Evolutionary conservation across 2,888 invertebrate species (phyloP).

Genomic region (Drosophila gaucha): DNA sequence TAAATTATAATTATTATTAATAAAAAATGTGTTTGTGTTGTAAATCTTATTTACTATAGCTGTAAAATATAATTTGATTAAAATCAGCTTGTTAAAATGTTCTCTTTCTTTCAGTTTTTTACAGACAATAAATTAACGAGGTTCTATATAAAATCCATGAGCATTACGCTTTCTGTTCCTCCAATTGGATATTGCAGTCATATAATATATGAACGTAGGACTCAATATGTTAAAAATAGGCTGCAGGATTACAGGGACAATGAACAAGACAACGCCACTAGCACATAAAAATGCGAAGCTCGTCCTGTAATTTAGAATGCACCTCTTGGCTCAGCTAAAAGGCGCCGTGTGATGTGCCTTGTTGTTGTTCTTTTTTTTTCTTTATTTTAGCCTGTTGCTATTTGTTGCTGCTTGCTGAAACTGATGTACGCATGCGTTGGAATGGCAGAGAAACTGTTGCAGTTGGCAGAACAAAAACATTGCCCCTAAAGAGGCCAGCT

Average conservation of each 20-base stretch:
- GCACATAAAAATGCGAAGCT: constrained; percentile 64
- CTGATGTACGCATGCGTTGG: constrained; percentile 68
- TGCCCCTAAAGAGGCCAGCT: constrained; percentile 65
- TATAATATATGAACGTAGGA: constrained; percentile 31
- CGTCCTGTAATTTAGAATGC: constrained; percentile 61
- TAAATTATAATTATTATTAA: too few relatives aligned
- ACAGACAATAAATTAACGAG: neutral
- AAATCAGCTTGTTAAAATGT: too few relatives aligned
- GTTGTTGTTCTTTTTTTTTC: constrained; percentile 7
- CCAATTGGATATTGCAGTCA: neutral
- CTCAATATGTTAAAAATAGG: constrained; percentile 42
- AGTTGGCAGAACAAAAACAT: constrained; percentile 63
- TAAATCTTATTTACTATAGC: too few relatives aligned
- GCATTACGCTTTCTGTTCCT: constrained; percentile 1
- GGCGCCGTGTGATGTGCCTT: constrained; percentile 18
- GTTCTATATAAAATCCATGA: neutral
- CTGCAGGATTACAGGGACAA: constrained; percentile 43
- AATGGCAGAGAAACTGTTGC: constrained; percentile 68
- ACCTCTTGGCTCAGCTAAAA: constrained; percentile 30
- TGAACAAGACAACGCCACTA: constrained; percentile 52
- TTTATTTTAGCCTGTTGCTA: constrained; percentile 69
- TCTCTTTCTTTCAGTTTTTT: too few relatives aligned
- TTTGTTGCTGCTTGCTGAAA: constrained; percentile 43
- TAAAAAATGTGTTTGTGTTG: too few relatives aligned
- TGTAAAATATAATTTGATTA: too few relatives aligned